Evolutionary conservation across 2,888 invertebrate genomes (phyloP), one percentile per base, ranked within the genome.

Genomic region (Latheticus oryzae): DNA sequence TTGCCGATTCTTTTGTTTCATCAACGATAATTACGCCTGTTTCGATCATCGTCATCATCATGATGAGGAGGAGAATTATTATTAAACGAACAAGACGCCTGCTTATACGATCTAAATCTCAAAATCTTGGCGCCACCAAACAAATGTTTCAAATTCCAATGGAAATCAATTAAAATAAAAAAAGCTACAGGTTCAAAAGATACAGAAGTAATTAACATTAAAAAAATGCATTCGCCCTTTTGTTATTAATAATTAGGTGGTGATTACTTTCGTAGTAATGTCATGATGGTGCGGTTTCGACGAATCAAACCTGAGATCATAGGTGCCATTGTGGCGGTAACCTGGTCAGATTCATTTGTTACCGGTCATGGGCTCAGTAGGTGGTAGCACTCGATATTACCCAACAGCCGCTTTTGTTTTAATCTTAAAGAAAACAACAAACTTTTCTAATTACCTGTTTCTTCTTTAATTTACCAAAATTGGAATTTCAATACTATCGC

Each of bases 301-400:
- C 16, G 58, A 40, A 48, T 54, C 58, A 53, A 57, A 57, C 47
- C 45, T 53, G 60, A 59, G 53, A 61, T 54, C 56, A 37, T 64
- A 66, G 65, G 69, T 66, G 69, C 67, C 67, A 60, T 59, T 61
- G 62, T 67, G 69, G 67, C 69, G 67, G 69, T 66, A 63, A 55
- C 62, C 60, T 32, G 30, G 45, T 9, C 45, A 45, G 45, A 7
- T 45, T 45, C 45, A 45, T 45, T 67, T 69, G 67, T 69, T 69
- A 63, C 59, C 54, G 62, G 64, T 26, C 51, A 43, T 60, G 35
- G 57, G 59, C 69, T 47, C 69, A 60, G 67, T 69, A 66, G 69
- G 69, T 69, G 69, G 69, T 62, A 65, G 65, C 66, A 64, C 63
- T 61, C 67, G 58, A 61, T 52, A 62, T 55, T 48, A 5, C n/a